Conservation (phyloP, 2,888 invertebrate species). For the Caenorhabditis imperialis region DNA sequence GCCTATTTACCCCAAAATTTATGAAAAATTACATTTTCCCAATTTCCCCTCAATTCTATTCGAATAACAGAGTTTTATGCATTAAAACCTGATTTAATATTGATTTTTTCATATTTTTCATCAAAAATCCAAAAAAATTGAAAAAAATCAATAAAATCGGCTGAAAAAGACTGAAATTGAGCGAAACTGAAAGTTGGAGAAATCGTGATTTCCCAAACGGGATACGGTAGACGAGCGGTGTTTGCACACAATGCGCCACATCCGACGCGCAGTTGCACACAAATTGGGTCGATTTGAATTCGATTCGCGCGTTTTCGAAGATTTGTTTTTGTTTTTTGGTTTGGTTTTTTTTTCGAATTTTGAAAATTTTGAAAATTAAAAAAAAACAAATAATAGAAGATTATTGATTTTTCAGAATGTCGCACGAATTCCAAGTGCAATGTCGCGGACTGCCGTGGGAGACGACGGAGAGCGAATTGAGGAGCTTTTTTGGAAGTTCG, state of each 20-base stretch:
- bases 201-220: not conserved
- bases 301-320: not conserved
- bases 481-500: constrained; percentile 58
- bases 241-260: constrained; percentile 11
- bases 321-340: not conserved
- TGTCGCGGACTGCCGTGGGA: constrained; percentile 58
- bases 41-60: too few relatives aligned
- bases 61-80: too few relatives aligned
- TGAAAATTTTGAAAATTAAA: not conserved
- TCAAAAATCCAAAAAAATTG: too few relatives aligned
- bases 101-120: too few relatives aligned
- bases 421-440: constrained; percentile 25
- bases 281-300: too few relatives aligned
- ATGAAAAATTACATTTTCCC: too few relatives aligned
- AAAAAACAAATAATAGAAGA: too few relatives aligned
- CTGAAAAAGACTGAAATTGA: too few relatives aligned
- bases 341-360: constrained; percentile 1
- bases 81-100: too few relatives aligned
- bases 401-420: constrained; percentile 26
- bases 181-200: too few relatives aligned
- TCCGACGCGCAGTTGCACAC: constrained; percentile 6
- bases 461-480: constrained; percentile 55
- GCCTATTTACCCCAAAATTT: too few relatives aligned
- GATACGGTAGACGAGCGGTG: constrained; percentile 33
- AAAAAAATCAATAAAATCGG: too few relatives aligned